Percentiles rank a stretch among this genome's conserved stretches.
Conservation (phyloP, 2,113 vertebrate species). For the Chaenocephalus aceratus region DNA sequence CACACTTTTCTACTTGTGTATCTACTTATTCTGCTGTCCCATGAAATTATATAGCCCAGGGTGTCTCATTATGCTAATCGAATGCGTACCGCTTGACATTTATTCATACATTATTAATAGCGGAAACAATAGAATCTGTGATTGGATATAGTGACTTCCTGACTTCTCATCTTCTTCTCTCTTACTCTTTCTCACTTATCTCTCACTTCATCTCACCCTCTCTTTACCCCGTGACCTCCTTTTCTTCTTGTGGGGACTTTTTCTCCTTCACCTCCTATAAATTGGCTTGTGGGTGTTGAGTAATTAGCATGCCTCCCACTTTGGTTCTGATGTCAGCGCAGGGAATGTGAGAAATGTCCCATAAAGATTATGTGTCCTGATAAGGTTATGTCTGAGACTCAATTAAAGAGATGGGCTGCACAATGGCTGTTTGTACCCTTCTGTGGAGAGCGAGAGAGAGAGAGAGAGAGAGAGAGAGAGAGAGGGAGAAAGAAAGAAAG, state of each 20-base stretch:
- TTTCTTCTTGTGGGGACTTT: slow-evolving; percentile 56
- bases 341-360: slow-evolving; percentile 83
- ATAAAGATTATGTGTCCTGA: slow-evolving; percentile 82
- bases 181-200: slow-evolving; percentile 61
- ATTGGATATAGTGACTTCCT: slow-evolving; percentile 64
- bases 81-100: slow-evolving; percentile 79
- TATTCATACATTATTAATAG: slow-evolving; percentile 84
- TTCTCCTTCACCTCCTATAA: slow-evolving; percentile 69
- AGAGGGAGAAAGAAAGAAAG: too few species aligned
- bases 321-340: slow-evolving; percentile 71
- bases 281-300: slow-evolving; percentile 78
- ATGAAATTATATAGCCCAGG: slow-evolving; percentile 77
- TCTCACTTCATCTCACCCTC: slow-evolving; percentile 47
- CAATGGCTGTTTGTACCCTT: slow-evolving; percentile 78
- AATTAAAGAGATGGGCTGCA: slow-evolving; percentile 71
- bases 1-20: slow-evolving; percentile 50
- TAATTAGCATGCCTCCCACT: slow-evolving; percentile 73
- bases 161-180: slow-evolving; percentile 62
- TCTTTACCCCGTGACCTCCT: slow-evolving; percentile 59
- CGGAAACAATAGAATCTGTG: slow-evolving; percentile 78
- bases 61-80: slow-evolving; percentile 84
- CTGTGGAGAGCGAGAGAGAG: slow-evolving; percentile 2
- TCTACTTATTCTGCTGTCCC: slow-evolving; percentile 63
- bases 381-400: slow-evolving; percentile 77
- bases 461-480: not conserved